phyloP scores from a whole-genome alignment of 1,140 invertebrate species.

The Brachionus angularis region DNA sequence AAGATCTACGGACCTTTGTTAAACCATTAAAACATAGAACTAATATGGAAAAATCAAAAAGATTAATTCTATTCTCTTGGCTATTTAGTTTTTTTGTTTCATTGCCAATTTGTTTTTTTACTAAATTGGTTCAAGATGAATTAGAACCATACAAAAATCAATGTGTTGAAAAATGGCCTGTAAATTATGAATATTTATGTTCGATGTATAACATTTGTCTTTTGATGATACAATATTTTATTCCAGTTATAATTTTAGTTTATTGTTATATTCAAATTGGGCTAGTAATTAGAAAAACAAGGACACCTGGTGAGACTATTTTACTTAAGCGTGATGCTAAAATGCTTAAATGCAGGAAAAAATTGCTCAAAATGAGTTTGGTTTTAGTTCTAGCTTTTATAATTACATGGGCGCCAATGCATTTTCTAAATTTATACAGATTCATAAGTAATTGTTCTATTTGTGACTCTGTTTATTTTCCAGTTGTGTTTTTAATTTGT shows the following conservation, averaged over 20 bases:
- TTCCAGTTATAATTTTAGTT: not conserved
- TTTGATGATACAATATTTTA: not conserved
- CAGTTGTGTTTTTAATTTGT: not conserved
- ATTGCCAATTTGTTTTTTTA: not conserved
- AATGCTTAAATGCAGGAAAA: not conserved
- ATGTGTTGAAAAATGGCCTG: not conserved
- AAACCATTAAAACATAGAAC: conserved; percentile 64
- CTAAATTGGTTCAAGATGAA: too few relatives aligned
- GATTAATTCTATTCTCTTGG: not conserved
- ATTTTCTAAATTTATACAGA: not conserved
- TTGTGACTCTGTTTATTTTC: not conserved
- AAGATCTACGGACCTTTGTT: conserved; percentile 77
- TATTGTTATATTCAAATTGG: not conserved
- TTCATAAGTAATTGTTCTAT: not conserved
- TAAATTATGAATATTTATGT: not conserved
- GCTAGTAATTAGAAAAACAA: not conserved
- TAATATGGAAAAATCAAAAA: not conserved
- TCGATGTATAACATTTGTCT: not conserved
- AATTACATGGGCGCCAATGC: not conserved
- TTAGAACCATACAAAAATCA: not conserved
- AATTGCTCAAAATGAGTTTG: not conserved
- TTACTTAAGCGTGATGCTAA: not conserved
- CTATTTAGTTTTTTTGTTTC: not conserved
- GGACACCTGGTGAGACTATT: not conserved
- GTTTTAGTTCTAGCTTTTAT: not conserved